Conservation (phyloP, 2,113 vertebrate species). For the Cavia porcellus region DNA sequence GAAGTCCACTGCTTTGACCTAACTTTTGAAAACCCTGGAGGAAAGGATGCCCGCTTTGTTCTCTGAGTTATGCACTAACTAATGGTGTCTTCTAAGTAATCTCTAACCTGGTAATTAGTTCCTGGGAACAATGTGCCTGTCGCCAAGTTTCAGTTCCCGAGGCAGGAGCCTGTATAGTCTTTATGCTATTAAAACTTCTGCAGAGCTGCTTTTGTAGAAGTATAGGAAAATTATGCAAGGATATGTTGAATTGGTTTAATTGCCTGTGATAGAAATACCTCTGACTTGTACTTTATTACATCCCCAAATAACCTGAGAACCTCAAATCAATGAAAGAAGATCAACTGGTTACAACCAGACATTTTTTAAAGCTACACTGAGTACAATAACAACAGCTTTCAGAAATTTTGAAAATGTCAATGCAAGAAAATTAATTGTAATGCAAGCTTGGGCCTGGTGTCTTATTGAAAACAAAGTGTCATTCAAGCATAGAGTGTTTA, state of each 20-base stretch:
- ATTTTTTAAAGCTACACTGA: conserved; percentile 56
- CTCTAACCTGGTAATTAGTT: no score
- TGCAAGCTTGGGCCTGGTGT: conserved; percentile 71
- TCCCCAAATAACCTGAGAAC: conserved; percentile 46
- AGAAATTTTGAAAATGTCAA: conserved; percentile 70
- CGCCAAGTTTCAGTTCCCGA: conserved; percentile 10
- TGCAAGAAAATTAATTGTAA: conserved; percentile 80
- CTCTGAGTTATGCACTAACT: no score
- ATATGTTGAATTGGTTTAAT: conserved; percentile 48
- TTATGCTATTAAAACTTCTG: conserved; percentile 55
- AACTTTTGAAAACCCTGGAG: not conserved
- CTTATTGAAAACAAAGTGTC: conserved; percentile 70
- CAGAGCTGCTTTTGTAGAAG: conserved; percentile 48
- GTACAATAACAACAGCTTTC: not conserved
- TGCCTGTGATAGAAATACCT: conserved; percentile 59
- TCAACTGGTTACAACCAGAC: not conserved
- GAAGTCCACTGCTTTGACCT: conserved; percentile 25
- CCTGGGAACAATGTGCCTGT: conserved; percentile 50
- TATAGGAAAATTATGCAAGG: conserved; percentile 9
- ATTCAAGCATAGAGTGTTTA: conserved; percentile 73
- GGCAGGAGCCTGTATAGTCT: conserved; percentile 28
- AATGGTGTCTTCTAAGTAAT: no score
- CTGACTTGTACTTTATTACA: conserved; percentile 51
- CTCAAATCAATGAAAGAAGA: conserved; percentile 63
- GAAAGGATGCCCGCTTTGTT: conserved; percentile 38